Conservation (phyloP, 1,140 invertebrate genomes). For the Galendromus occidentalis region DNA sequence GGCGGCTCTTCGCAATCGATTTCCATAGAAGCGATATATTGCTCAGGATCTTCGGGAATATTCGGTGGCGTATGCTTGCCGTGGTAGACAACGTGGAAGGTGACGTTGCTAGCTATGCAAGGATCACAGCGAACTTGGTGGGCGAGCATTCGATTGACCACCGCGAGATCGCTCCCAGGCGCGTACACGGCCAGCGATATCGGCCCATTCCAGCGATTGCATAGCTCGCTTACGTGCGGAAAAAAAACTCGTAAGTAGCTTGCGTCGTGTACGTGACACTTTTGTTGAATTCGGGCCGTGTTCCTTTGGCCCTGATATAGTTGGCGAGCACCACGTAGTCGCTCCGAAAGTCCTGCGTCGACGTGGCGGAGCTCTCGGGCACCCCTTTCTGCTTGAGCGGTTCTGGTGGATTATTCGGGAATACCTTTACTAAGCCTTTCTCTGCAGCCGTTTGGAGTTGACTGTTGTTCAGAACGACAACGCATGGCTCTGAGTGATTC, state of each 20-base stretch:
- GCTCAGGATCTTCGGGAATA: background rate
- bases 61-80: background rate
- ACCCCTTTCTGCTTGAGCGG: background rate
- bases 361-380: constrained; percentile 3
- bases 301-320: background rate
- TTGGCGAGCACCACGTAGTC: constrained; percentile 49
- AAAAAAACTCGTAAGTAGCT: constrained; percentile 59
- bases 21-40: constrained; percentile 11
- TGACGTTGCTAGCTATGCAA: constrained; percentile 18
- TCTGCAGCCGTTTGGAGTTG: background rate
- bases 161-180: constrained; percentile 43
- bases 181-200: constrained; percentile 53
- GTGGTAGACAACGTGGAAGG: constrained; percentile 22
- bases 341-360: constrained; percentile 44
- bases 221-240: constrained; percentile 66
- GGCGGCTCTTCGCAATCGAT: background rate
- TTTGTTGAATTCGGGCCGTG: constrained; percentile 43
- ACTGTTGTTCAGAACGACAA: constrained; percentile 16
- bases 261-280: constrained; percentile 77
- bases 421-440: background rate
- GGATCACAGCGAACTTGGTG: constrained; percentile 33
- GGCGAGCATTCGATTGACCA: constrained; percentile 38
- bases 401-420: background rate
- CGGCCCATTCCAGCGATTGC: constrained; percentile 49
- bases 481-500: constrained; percentile 14